phyloP scores from a whole-genome alignment of 2,797 vertebrate species.

The Ambastaia sidthimunki region DNA sequence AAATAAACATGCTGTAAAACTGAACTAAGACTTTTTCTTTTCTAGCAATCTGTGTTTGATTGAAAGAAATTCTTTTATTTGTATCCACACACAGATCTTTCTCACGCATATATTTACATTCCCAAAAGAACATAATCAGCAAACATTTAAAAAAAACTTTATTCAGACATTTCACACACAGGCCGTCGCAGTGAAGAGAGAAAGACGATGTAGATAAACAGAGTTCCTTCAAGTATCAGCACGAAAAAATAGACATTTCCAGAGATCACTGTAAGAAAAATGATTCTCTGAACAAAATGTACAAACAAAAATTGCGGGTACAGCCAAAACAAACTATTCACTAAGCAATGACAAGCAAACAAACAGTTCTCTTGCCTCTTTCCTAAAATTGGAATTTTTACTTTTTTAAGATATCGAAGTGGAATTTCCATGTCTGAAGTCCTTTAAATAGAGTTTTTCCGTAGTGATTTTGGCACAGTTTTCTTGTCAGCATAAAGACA shows the following conservation, averaged over 20 bases:
- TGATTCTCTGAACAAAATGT: slow-evolving; percentile 11
- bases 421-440: slow-evolving; percentile 21
- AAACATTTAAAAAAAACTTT: slow-evolving; percentile 57
- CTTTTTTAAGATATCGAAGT: slow-evolving; percentile 46
- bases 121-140: slow-evolving; percentile 22
- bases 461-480: slow-evolving; percentile 61
- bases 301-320: slow-evolving; percentile 38
- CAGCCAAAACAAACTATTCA: slow-evolving; percentile 50
- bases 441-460: slow-evolving; percentile 31
- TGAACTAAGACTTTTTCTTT: background rate
- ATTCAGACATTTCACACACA: slow-evolving; percentile 64
- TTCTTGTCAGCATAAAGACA: slow-evolving; percentile 37
- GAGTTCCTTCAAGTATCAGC: slow-evolving; percentile 60
- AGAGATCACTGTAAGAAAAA: slow-evolving; percentile 18
- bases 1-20: background rate
- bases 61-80: background rate
- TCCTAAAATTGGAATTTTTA: slow-evolving; percentile 61
- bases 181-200: slow-evolving; percentile 48
- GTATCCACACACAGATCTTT: background rate
- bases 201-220: slow-evolving; percentile 51
- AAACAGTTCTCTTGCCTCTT: slow-evolving; percentile 47
- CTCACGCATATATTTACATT: background rate
- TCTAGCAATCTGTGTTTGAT: background rate
- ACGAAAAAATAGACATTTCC: slow-evolving; percentile 30
- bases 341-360: slow-evolving; percentile 60